Base-by-base conservation (phyloP, 2,797 vertebrate species). In the Coregonus ussuriensis region DNA sequence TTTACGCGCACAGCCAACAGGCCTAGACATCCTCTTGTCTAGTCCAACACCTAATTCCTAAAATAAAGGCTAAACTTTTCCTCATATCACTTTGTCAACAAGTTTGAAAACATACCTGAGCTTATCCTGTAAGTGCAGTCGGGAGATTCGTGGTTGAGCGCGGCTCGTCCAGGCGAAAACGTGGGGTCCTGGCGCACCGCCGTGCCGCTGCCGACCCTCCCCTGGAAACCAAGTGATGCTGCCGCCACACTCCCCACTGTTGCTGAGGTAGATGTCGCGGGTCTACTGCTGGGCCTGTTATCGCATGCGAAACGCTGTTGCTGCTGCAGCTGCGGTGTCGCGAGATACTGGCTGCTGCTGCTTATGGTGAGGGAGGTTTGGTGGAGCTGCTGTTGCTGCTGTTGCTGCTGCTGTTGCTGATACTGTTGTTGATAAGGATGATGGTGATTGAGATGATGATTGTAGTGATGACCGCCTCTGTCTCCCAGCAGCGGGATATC, bases 71-170 rank as follows among this genome's bases (percentile, higher is more conserved):
- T 33, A 5, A 33, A 74, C 35, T 76, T 16, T 75, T 51, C 56
- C 77, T 75, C 4, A 53, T n/a, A 71, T 25, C 84, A 84, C 82
- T 76, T 77, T 70, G 13, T 72, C 53, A 25, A 74, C 11, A 91
- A 92, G 83, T 92, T 91, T 84, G 70, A 72, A 59, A 31, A 78
- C 89, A 78, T 94, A 98, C 97, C 97, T 96, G 96, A 94, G 89
- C 97, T 98, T 84, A 98, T 97, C 14, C 95, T 93, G 84, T 96
- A 93, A 77, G 87, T 91, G 91, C 95, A 93, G 91, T 96, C 93
- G 41, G 92, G 94, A 85, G 86, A 82, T 77, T 82, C 82, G 65
- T 85, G 89, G 70, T 79, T 79, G 31, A 82, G 72, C n/a, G 83
- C 78, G 82, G 88, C 75, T 82, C 81, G 78, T 69, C 79, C 81